These are phyloP conservation scores for Phyllotis vaccarum DNA, from an alignment of 2,797 vertebrate species.

Conservation along the genomic window DNA sequence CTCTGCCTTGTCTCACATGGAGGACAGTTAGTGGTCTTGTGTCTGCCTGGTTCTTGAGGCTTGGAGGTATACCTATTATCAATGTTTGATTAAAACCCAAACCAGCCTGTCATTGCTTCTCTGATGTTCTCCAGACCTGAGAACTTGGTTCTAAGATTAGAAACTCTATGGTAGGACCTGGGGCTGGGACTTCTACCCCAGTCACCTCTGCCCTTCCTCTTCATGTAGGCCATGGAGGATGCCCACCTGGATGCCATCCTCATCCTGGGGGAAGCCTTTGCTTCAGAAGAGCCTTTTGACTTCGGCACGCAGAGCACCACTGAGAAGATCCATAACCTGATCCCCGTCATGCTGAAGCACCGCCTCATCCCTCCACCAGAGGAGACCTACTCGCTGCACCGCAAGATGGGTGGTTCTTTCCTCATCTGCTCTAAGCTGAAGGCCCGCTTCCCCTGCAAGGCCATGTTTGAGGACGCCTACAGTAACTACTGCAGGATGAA, in stretches of 20 bases:
- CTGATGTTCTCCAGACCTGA: no score
- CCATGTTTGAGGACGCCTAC: slow-evolving; percentile 94
- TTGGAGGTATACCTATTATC: not conserved
- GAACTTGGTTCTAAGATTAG: not conserved
- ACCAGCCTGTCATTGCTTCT: not conserved
- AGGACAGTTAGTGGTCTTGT: no score
- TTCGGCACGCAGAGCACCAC: slow-evolving; percentile 97
- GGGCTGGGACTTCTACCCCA: not conserved
- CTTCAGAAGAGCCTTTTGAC: slow-evolving; percentile 91
- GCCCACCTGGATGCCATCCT: slow-evolving; percentile 98
- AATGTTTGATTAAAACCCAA: not conserved
- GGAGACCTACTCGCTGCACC: slow-evolving; percentile 98
- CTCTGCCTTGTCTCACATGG: no score
- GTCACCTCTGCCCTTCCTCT: not conserved
- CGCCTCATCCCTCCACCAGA: slow-evolving; percentile 96
- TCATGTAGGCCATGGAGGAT: slow-evolving; percentile 93
- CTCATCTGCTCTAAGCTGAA: slow-evolving; percentile 98
- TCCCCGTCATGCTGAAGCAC: slow-evolving; percentile 97
- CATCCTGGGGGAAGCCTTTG: slow-evolving; percentile 98
- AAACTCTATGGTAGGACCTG: not conserved
- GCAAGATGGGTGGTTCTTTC: slow-evolving; percentile 99
- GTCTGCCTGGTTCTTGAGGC: not conserved
- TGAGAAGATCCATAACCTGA: slow-evolving; percentile 96
- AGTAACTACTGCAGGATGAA: slow-evolving; percentile 92
- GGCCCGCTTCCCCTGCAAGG: slow-evolving; percentile 93